Evolutionary conservation across 2,888 invertebrate genomes (phyloP).

Genomic region (Cryptus armator): DNA sequence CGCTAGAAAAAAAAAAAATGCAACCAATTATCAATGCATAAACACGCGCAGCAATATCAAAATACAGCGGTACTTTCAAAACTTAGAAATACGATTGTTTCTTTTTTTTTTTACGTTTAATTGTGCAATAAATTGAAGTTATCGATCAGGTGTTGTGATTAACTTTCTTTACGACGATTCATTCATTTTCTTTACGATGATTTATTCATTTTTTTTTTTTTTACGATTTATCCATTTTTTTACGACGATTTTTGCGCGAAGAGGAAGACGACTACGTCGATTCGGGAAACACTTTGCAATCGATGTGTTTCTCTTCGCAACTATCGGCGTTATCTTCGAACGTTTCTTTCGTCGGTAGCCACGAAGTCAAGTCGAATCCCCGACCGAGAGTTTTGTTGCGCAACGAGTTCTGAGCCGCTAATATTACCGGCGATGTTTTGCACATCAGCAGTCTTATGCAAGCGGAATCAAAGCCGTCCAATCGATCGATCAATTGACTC

Average conservation of each 20-base stretch:
- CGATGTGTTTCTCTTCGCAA: conserved; percentile 82
- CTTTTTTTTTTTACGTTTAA: conserved; percentile 20
- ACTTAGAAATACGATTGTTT: background rate
- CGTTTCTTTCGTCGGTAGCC: conserved; percentile 81
- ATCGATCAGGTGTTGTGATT: background rate
- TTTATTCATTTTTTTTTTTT: background rate
- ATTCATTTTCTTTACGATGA: background rate
- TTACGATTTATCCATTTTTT: background rate
- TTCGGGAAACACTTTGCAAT: conserved; percentile 80
- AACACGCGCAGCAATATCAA: no score
- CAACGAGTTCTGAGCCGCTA: conserved; percentile 91
- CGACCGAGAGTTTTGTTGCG: conserved; percentile 78
- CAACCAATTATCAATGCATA: no score
- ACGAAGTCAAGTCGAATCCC: conserved; percentile 80
- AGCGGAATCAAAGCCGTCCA: conserved; percentile 88
- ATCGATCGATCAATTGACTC: conserved; percentile 87
- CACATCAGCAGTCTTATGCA: conserved; percentile 92
- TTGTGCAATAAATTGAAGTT: conserved; percentile 36
- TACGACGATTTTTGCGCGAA: background rate
- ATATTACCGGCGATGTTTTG: conserved; percentile 91
- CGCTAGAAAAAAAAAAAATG: no score
- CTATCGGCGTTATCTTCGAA: conserved; percentile 83
- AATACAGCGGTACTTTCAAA: no score
- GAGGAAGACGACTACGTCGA: background rate
- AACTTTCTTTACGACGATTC: background rate